Evolutionary conservation across 2,888 invertebrate genomes (phyloP), one percentile per base, ranked within the genome.

Genomic region (Xestia c-nigrum): DNA sequence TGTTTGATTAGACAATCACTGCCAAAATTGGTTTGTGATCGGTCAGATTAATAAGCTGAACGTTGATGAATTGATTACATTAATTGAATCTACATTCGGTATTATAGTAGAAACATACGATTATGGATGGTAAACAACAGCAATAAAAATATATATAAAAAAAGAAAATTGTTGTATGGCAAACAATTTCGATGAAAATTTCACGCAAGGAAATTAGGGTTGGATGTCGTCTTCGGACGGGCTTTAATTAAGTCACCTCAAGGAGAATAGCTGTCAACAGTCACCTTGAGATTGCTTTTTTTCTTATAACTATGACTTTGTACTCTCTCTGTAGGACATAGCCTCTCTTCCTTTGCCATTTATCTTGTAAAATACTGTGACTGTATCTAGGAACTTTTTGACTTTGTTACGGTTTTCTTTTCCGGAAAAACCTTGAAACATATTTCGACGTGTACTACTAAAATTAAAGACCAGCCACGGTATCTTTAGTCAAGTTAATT

Each of bases 191-290:
- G 10, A 21, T 24, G 43, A 67, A 74, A 68, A 71, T 61, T 79
- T 79, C 50, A 24, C 21, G 40, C 46, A 31, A 14, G 71, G 43
- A 50, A 74, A 79, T 80, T 65, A 78, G 64, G 24, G 64, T 52
- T 52, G 46, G 59, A 66, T 47, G 69, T 72, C 21, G 57, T 31
- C 38, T 68, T 72, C 16, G 40, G 43, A 21, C 40, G 59, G 47
- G 43, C 46, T 52, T 65, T 78, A 69, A 78, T 78, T 73, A 79
- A 79, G 57, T 31, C 46, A 65, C 43, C 38, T 65, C 57, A n/a
- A 24, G 52, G 38, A 67, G 4, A 50, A 72, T 16, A 19, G 43
- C 38, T 72, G 72, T 67, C 47, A 40, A 66, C 47, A 64, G 21
- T 68, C n/a, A 50, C 31, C 19, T 59, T 47, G 38, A 71, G 6